Evolutionary conservation across 2,113 vertebrate genomes (phyloP), one percentile per base, ranked within the genome.

Genomic region (Sapajus apella): DNA sequence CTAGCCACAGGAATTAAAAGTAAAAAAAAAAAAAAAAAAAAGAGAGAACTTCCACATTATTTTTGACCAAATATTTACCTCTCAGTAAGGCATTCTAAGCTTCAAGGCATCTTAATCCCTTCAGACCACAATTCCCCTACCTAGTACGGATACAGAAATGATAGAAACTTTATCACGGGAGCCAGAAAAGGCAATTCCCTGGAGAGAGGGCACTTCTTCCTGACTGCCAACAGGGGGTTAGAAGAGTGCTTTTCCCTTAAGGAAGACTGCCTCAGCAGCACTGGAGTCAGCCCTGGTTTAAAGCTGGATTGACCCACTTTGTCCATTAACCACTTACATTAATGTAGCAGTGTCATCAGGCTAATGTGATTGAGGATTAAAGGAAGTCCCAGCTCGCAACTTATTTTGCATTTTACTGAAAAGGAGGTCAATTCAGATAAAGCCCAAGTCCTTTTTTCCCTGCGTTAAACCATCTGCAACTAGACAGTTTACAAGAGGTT

Each of bases 271-370:
- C n/a, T 20, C 3, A 0, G 1, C 35, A n/a, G 32, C 32, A 2
- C 56, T 1, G 96, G 97, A 50, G 3, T 96, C 97, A 94, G 55
- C 93, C 95, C 97, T 66, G 95, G 97, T 97, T 98, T 98, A 98
- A 99, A 98, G 97, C 98, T 96, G 98, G 98, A 98, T 98, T 98
- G 97, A 98, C 98, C 98, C 98, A 98, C 98, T 99, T 99, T 98
- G 98, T 96, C 97, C 97, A 98, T 98, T 98, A 99, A 98, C 98
- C 98, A 98, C 98, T 98, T 96, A 98, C 92, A 96, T 90, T 91
- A 98, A 97, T 84, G 93, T 75, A 95, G 97, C 96, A 82, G 96
- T 35, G 76, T 68, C 90, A 79, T 45, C 87, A n/a, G 92, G 72
- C 96, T 97, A 92, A 96, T 81, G 81, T 61, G 77, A 76, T 43